phyloP scores from a whole-genome alignment of 37 sponge, comb jelly and placozoan species.

The Chondrilla cf. caribensis region DNA sequence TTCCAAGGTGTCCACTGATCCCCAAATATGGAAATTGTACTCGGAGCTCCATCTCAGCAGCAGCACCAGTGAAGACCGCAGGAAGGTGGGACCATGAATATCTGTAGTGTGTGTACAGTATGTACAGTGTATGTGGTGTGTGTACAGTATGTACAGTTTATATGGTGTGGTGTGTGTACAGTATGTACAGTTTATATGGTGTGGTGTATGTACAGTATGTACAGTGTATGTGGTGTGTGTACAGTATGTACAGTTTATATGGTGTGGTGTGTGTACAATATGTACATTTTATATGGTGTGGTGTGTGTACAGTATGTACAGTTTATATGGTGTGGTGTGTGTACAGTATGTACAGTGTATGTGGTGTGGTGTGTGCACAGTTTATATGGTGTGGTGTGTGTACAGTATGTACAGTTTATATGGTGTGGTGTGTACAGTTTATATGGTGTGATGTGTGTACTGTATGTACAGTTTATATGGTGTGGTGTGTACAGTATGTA shows the following conservation, averaged over 20 bases:
- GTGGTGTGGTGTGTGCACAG: background rate
- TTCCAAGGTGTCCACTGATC: slow-evolving; percentile 30
- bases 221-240: background rate
- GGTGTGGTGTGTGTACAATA: too few relatives aligned
- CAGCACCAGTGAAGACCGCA: slow-evolving; percentile 20
- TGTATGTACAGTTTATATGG: background rate
- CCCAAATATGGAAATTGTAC: slow-evolving; percentile 62
- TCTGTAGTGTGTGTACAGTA: too few relatives aligned
- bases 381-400: too few relatives aligned
- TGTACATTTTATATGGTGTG: background rate
- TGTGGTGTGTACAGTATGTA: background rate
- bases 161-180: too few relatives aligned
- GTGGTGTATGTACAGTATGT: too few relatives aligned
- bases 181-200: too few relatives aligned
- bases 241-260: too few relatives aligned
- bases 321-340: background rate
- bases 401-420: background rate
- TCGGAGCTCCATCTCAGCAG: slow-evolving; percentile 59
- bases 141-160: too few relatives aligned
- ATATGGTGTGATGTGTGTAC: too few relatives aligned
- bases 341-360: background rate
- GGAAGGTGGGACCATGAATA: slow-evolving; percentile 68
- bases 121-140: too few relatives aligned
- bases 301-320: too few relatives aligned
- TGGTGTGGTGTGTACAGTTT: background rate